Percentiles rank a stretch among this genome's conserved stretches.
Conservation (phyloP, 1,140 invertebrate genomes). For the Akabosia matsudoensis region DNA sequence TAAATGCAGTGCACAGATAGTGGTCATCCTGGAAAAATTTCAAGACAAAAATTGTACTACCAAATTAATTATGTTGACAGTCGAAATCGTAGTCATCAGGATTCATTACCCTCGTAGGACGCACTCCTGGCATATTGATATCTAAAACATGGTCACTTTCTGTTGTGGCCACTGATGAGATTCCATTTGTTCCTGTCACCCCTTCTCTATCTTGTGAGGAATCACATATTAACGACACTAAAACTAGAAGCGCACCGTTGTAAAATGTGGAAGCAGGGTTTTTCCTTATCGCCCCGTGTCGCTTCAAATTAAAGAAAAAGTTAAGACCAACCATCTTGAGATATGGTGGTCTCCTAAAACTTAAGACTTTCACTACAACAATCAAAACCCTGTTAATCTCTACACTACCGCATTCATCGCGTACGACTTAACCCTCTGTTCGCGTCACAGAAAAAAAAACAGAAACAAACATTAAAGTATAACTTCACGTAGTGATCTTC, state of each 20-base stretch:
- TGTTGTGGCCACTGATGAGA: too few relatives aligned
- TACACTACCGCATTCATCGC: too few relatives aligned
- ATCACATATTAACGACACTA: neutral
- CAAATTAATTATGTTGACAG: neutral
- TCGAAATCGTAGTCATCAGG: neutral
- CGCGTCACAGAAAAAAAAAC: too few relatives aligned
- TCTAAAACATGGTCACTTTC: conserved; percentile 29
- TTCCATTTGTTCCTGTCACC: neutral
- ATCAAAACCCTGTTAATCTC: too few relatives aligned
- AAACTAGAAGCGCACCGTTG: neutral
- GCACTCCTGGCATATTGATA: conserved; percentile 41
- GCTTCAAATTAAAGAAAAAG: too few relatives aligned
- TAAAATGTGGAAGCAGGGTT: neutral
- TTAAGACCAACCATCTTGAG: too few relatives aligned
- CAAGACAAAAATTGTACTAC: neutral
- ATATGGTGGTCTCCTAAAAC: too few relatives aligned
- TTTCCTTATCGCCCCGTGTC: neutral
- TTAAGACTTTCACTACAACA: too few relatives aligned
- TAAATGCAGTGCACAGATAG: conserved; percentile 51
- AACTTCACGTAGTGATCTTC: too few relatives aligned
- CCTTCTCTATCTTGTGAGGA: neutral
- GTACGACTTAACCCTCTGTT: too few relatives aligned
- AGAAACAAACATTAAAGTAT: too few relatives aligned
- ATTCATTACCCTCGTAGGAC: conserved; percentile 39
- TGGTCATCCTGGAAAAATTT: conserved; percentile 48